Evolutionary conservation across 2,113 vertebrate species (phyloP), one percentile per base, ranked within the genome.

Genomic region (Hirundichthys speculiger): DNA sequence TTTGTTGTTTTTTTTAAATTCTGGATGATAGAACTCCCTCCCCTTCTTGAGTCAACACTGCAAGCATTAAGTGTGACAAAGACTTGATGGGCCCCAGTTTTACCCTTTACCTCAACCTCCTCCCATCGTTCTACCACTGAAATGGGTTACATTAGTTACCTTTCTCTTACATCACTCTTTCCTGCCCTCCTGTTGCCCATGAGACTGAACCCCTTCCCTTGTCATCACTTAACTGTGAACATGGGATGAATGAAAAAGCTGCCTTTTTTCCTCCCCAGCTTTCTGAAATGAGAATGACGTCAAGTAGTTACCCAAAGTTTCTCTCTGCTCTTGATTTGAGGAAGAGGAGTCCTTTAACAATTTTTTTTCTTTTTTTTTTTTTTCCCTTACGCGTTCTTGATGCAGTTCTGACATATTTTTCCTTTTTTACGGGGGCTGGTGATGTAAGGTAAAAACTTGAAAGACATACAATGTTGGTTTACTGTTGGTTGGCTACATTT

Each of bases 401-500:
- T 74, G 72, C 77, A 73, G 70, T 80, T 75, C 52, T 19, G 82
- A 62, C 69, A 27, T 25, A 12, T 42, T 50, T 64, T 22, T 51
- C 30, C 55, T 49, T 51, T 51, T 39, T 7, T 58, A 51, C 46
- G 53, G 48, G 57, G 48, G 20, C 61, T 65, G 60, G 80, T 16
- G 69, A 85, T 64, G 72, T 73, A 91, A 93, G 92, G 93, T 89
- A 92, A 92, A 89, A 94, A 94, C 95, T 96, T 96, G 96, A 98
- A 96, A 93, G 94, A 93, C 93, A 90, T 90, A 92, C 50, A 10
- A 79, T 75, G 82, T 85, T 85, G 79, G 59, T 79, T 79, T 73
- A 77, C 82, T 83, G 92, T 94, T 93, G 94, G 91, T 91, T 92
- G 90, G 90, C 91, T 76, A 62, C 91, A 72, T 93, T 92, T 92